Evolutionary conservation across 23 tunicate genomes (phyloP), one percentile per base, ranked within the genome.

Genomic region (Halocynthia aurantium): DNA sequence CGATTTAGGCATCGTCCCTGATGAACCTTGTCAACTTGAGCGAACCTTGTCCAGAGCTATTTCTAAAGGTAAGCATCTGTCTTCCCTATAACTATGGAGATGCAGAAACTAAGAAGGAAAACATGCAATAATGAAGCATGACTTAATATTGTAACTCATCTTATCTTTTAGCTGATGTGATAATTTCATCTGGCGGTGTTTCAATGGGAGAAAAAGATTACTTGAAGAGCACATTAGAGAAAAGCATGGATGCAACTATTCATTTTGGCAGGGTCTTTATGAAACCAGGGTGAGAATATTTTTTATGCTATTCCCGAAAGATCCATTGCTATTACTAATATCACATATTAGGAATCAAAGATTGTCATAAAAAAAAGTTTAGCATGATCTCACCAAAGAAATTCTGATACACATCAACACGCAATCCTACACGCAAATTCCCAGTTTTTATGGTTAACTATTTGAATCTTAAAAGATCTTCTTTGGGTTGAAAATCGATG

Each of bases 151-250:
- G 44, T 31, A 31, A 31, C 44, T 31, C 4, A 31, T 50, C 11
- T 12, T 12, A 50, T 50, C 10, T 61, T 75, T 7, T 81, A 88
- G 99, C 95, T 61, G 99, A 94, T 72, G 87, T 94, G 10, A 71
- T 94, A 10, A 80, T 94, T 15, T 77, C 99, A 6, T 86, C 96
- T 40, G 99, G 99, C 22, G 99, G 99, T 6, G 99, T 94, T 6
- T 88, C 95, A 5, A 94, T 94, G 99, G 99, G 99, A 40, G 99
- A 94, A 53, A 88, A 88, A 52, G 99, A 94, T 69, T 94, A 75
- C 81, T 71, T 94, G 73, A 94, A 94, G 69, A 62, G 81, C 0
- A 51, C 81, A 12, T 76, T 94, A 17, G 79, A 67, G 8, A 31
- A 31, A 31, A 78, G 56, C 6, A 49, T 94, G 11, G 99, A 91